A percentile compares a stretch with the other conserved stretches of the same genome.
Evolutionary conservation across 2,113 vertebrate genomes (phyloP).

Genomic region (Phasianus colchicus): DNA sequence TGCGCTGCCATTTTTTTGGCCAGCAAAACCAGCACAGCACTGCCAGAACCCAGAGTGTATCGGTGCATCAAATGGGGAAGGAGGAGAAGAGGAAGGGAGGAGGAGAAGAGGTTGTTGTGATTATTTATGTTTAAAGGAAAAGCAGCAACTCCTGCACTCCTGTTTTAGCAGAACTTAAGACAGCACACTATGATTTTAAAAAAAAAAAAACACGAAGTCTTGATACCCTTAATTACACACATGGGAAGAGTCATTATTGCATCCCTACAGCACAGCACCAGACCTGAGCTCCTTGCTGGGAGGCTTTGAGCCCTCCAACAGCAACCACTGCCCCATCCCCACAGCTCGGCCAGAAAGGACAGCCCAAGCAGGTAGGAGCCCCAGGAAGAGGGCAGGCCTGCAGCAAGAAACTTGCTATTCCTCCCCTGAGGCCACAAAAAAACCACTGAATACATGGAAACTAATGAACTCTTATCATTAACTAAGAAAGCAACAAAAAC

Average conservation of each 20-base stretch:
- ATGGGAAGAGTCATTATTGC: neutral
- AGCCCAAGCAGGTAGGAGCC: neutral
- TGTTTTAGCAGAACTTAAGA: neutral
- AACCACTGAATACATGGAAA: neutral
- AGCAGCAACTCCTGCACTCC: neutral
- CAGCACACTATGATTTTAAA: fast-evolving
- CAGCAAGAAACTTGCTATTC: neutral
- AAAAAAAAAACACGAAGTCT: too few species aligned
- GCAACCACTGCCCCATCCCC: neutral
- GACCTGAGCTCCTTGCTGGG: neutral
- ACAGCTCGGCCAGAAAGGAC: too few species aligned
- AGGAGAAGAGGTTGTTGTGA: too few species aligned
- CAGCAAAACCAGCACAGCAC: neutral
- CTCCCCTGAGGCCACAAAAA: neutral
- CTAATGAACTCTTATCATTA: too few species aligned
- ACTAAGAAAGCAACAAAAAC: neutral
- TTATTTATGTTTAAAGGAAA: neutral
- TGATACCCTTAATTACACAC: fast-evolving
- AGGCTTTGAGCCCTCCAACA: neutral
- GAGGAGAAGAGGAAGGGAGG: too few species aligned
- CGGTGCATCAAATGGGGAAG: too few species aligned
- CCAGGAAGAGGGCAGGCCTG: neutral
- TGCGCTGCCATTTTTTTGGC: neutral
- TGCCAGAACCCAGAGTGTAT: neutral
- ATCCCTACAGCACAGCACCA: neutral